A percentile compares a stretch with the other conserved stretches of the same genome.
Evolutionary conservation across 2,113 vertebrate species (phyloP).

Genomic region (Eublepharis macularius): DNA sequence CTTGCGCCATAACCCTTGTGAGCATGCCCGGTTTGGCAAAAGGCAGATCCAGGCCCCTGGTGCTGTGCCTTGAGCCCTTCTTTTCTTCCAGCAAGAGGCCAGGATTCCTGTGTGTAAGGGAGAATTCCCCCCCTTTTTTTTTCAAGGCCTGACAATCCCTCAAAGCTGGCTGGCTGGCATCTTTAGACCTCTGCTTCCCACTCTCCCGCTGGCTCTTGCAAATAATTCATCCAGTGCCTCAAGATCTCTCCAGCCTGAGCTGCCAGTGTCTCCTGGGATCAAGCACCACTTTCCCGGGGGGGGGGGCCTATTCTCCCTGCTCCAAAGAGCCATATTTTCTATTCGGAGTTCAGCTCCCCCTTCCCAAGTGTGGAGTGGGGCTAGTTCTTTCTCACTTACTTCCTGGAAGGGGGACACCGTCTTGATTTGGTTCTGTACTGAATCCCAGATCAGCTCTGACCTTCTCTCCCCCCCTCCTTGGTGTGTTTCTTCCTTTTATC

Average conservation of each 20-base stretch:
- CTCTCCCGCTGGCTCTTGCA: neutral
- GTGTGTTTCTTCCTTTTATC: neutral
- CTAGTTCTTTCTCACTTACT: neutral
- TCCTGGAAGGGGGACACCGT: neutral
- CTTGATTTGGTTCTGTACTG: no score
- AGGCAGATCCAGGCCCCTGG: no score
- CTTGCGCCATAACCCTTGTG: neutral
- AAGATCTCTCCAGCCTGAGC: neutral
- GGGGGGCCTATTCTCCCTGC: neutral
- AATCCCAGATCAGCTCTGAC: neutral
- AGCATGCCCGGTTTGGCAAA: neutral
- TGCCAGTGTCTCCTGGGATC: neutral
- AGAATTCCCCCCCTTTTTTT: no score
- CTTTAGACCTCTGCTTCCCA: no score
- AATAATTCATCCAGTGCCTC: neutral
- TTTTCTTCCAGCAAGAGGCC: neutral
- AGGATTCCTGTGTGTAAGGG: no score
- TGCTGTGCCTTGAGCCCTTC: neutral
- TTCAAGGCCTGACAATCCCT: neutral
- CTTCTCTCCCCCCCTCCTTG: neutral
- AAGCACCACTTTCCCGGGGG: neutral
- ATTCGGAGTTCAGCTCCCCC: neutral
- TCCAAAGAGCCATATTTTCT: slow-evolving; percentile 21
- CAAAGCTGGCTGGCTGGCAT: neutral
- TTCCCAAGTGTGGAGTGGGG: no score